Evolutionary conservation across 2,888 invertebrate genomes (phyloP), one percentile per base, ranked within the genome.

Genomic region (Acronicta leporina): DNA sequence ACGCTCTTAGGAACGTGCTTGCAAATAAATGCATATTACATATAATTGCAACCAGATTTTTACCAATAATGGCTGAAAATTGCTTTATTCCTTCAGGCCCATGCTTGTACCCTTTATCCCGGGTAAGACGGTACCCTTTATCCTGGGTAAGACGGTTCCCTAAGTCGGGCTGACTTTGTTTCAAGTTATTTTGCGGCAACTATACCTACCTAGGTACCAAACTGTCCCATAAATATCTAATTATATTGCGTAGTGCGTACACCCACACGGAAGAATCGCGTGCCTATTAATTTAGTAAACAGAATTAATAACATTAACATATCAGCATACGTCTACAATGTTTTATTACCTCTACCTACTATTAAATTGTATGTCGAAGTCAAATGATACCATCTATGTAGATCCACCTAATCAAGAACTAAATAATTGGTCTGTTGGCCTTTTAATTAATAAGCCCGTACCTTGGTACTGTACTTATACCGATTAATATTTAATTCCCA

Each of bases 21-120:
- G 42, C 62, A 15, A 75, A 68, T 77, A 71, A 63, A 65, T 63
- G 56, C 41, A 70, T 51, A 20, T 38, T 56, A 13, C 14, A 30
- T 42, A 48, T 15, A 20, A 14, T 15, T 47, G 30, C 1, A 11
- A 33, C 3, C 11, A 47, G 10, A 33, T 16, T 13, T 47, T 33
- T 33, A 33, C 11, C 33, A 4, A 11, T 11, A 11, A 33, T 33
- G 10, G 2, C 11, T 0, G 3, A 4, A 33, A 33, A 33, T 33
- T 33, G 10, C 33, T 33, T 11, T 5, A 33, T 11, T 33, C 20
- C 20, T 33, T 33, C 33, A 6, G 30, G 30, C 9, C 1, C 5
- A 30, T 7, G 8, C 7, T 3, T 7, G 8, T 10, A 7, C 8
- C 30, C 9, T 30, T 30, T 10, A 10, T 30, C 30, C 30, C 10